phyloP scores from a whole-genome alignment of 2,797 vertebrate genomes.

The Alosa sapidissima region DNA sequence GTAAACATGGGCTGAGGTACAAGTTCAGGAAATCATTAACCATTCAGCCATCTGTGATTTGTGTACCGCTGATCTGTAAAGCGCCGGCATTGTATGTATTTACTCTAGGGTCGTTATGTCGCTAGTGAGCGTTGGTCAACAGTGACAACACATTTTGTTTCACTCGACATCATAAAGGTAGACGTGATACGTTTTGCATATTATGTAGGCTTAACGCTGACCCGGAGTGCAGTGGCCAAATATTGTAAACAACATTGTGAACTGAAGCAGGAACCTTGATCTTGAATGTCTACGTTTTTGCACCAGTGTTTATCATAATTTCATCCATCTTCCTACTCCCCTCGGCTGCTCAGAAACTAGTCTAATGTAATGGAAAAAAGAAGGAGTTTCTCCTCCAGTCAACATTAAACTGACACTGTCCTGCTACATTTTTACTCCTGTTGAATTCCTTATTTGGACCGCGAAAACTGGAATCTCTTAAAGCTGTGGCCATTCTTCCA shows the following conservation, averaged over 20 bases:
- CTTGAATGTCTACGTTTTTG: not conserved
- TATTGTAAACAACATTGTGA: not conserved
- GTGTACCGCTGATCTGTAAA: not conserved
- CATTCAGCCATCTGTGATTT: not conserved
- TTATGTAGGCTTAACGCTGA: not conserved
- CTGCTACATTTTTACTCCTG: not conserved
- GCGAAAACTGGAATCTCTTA: not conserved
- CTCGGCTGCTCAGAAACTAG: not conserved
- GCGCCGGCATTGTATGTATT: not conserved
- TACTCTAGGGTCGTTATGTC: not conserved
- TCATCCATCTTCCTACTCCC: not conserved
- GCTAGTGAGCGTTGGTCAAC: not conserved
- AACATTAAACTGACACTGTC: not conserved
- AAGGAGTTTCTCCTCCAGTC: not conserved
- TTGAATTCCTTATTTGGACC: not conserved
- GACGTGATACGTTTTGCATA: not conserved
- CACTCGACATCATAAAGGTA: not conserved
- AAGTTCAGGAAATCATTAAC: conserved; percentile 19
- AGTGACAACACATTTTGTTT: not conserved
- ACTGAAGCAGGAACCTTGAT: not conserved
- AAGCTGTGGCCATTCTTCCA: not conserved
- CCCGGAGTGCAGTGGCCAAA: no score
- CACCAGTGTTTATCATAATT: not conserved
- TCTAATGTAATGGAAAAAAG: not conserved
- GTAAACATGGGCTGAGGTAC: conserved; percentile 5